Base-by-base conservation (phyloP, 2,888 invertebrate species). In the Aphidoletes aphidimyza region DNA sequence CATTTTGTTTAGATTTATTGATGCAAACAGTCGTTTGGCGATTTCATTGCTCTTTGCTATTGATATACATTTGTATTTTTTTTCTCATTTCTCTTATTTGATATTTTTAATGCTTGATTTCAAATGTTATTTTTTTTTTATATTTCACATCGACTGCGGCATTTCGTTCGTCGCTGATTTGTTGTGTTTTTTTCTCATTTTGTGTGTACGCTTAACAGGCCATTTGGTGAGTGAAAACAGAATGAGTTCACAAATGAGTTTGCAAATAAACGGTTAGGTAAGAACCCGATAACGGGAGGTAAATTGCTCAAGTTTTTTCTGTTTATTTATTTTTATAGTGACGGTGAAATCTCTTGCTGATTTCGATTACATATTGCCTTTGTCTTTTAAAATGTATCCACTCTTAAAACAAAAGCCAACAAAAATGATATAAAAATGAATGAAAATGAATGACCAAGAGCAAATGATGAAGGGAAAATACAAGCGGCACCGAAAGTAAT, bases 1-100 rank as follows among this genome's bases (percentile, higher is more conserved):
- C 69, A 69, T 69, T 69, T 69, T 34, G 69, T 69, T 69, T 69
- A 69, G 34, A 69, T 69, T 69, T 69, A 69, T 69, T 69, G 69
- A 14, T 30, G 69, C 5, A 69, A n/a, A n/a, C n/a, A n/a, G n/a
- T n/a, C n/a, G n/a, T n/a, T n/a, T n/a, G 30, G 34, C 30, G 69
- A 69, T 69, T 69, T 34, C 1, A 30, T 14, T 69, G 30, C 69
- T 69, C 30, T 30, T 69, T 69, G 34, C 69, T 69, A 30, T 69
- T 69, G 69, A 69, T 69, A 69, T 17, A 30, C 14, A 30, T 14
- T 30, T 3, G 8, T 69, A 11, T 69, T 69, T 69, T 69, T 69
- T n/a, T 14, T 3, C 47, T 39, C 11, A 11, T 39, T 39, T 39
- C 11, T 11, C 6, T 11, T 39, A 39, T 54, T 22, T 54, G 54